Percentiles rank a stretch among this genome's conserved stretches.
phyloP scores from a whole-genome alignment of 2,888 invertebrate species.

The Boloria selene region DNA sequence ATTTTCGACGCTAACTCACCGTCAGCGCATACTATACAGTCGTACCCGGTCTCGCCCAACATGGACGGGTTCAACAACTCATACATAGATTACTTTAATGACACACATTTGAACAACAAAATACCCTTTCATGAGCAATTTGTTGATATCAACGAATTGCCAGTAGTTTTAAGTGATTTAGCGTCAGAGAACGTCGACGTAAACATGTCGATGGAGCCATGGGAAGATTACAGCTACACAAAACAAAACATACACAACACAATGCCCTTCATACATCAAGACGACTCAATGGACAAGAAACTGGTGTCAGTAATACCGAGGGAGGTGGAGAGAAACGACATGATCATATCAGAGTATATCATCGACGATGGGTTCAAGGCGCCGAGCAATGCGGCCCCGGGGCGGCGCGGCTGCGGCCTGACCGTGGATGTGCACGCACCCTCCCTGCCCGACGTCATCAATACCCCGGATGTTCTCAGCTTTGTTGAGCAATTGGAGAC shows the following conservation, averaged over 20 bases:
- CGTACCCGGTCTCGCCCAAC: slow-evolving; percentile 61
- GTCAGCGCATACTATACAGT: slow-evolving; percentile 52
- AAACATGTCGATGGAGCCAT: slow-evolving; percentile 53
- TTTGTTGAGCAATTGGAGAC: slow-evolving; percentile 74
- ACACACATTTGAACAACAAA: slow-evolving; percentile 49
- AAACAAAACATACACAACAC: slow-evolving; percentile 56
- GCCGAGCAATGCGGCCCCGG: not conserved
- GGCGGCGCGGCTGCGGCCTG: slow-evolving; percentile 49
- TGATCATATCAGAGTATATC: slow-evolving; percentile 61
- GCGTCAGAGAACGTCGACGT: slow-evolving; percentile 56
- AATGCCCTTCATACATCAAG: slow-evolving; percentile 69
- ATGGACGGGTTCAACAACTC: slow-evolving; percentile 54
- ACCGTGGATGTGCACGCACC: slow-evolving; percentile 61
- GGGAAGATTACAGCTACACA: slow-evolving; percentile 57
- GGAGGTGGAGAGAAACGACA: slow-evolving; percentile 66
- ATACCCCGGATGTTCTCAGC: slow-evolving; percentile 74
- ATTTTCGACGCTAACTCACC: slow-evolving; percentile 62
- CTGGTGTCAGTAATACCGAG: slow-evolving; percentile 64
- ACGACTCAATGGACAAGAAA: slow-evolving; percentile 69
- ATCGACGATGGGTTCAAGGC: slow-evolving; percentile 46
- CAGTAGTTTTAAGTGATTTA: slow-evolving; percentile 68
- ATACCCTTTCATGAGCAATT: slow-evolving; percentile 61
- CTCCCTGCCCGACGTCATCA: slow-evolving; percentile 60
- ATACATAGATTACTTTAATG: slow-evolving; percentile 51
- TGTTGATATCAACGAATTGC: slow-evolving; percentile 66